Conservation (phyloP, 2,797 vertebrate species). For the Acanthis flammea region DNA sequence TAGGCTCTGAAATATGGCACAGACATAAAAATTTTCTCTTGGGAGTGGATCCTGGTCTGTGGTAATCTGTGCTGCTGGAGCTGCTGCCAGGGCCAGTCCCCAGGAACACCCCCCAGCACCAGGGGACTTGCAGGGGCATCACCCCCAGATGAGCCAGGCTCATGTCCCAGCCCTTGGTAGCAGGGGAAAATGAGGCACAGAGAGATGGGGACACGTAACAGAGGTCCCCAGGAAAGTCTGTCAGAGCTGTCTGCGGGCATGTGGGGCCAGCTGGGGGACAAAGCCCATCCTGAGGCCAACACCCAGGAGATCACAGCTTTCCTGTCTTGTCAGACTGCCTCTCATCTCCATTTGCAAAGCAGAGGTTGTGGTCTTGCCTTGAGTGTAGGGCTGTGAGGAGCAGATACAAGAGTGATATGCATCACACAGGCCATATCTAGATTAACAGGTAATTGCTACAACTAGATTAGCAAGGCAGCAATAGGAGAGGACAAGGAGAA, state of each 20-base stretch:
- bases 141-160: background rate
- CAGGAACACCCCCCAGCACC: background rate
- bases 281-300: background rate
- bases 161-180: background rate
- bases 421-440: background rate
- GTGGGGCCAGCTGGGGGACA: background rate
- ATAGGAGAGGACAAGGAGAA: background rate
- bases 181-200: background rate
- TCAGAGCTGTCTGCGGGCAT: background rate
- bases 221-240: background rate
- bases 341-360: background rate
- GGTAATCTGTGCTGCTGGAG: background rate
- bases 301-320: background rate
- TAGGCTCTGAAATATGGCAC: background rate
- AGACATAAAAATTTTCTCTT: background rate
- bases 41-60: background rate
- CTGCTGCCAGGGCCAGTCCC: background rate
- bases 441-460: slow-evolving; percentile 16
- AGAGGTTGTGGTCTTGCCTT: background rate
- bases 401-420: background rate
- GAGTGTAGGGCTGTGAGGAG: background rate
- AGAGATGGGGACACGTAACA: background rate
- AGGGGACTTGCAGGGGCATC: background rate
- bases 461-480: slow-evolving; percentile 1
- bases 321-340: background rate